A percentile compares a stretch with the other conserved stretches of the same genome.
These are phyloP conservation scores for Pocillopora verrucosa DNA, from an alignment of 64 coral and sea anemone species.

Conservation along the genomic window DNA sequence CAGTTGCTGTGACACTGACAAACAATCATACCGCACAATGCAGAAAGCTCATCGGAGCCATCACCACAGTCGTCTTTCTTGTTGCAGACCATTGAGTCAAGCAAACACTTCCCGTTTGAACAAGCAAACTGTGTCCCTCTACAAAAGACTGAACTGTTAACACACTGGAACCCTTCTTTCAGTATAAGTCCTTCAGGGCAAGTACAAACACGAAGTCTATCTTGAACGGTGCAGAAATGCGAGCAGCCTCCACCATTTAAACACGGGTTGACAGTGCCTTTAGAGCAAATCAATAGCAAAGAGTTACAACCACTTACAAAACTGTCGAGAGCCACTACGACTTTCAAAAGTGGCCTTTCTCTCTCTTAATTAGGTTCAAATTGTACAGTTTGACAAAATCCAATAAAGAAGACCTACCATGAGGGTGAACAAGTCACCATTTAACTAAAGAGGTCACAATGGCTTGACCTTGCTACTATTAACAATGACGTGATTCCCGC, in stretches of 20 bases:
- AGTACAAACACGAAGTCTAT: conserved; percentile 37
- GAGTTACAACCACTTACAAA: not conserved
- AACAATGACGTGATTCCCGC: no score
- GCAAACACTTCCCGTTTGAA: conserved; percentile 69
- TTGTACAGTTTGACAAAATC: no score
- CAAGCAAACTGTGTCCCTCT: conserved; percentile 61
- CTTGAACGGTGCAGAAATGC: conserved; percentile 50
- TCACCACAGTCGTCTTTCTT: conserved; percentile 72
- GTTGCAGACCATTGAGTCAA: conserved; percentile 64
- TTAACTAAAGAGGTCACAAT: no score
- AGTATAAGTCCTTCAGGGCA: conserved; percentile 52
- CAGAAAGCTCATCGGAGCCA: conserved; percentile 67
- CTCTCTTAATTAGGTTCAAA: no score
- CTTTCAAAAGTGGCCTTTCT: no score
- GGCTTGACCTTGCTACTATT: no score
- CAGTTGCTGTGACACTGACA: not conserved
- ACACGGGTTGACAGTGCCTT: conserved; percentile 82
- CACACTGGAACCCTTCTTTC: conserved; percentile 67
- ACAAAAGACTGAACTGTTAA: conserved; percentile 48
- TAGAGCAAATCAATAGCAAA: not conserved
- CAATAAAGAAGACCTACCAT: no score
- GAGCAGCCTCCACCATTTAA: conserved; percentile 83
- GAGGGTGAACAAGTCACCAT: no score
- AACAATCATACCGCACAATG: conserved; percentile 74
- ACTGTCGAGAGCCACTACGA: no score